Evolutionary conservation across 2,888 invertebrate species (phyloP).

Genomic region (Macroteleia sp.): DNA sequence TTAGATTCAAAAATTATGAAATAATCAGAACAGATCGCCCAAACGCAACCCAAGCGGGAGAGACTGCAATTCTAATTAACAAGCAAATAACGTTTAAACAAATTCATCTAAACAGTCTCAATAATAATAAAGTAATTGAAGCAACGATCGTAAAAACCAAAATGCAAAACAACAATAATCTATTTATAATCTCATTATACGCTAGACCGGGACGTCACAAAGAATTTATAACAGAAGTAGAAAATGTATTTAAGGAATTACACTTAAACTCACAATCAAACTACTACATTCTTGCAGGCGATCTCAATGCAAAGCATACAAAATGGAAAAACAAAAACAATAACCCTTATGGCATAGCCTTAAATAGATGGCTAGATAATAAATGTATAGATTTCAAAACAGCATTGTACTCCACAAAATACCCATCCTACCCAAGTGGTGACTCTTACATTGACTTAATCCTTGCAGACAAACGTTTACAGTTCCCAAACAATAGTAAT

Average conservation of each 20-base stretch:
- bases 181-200: constrained; percentile 52
- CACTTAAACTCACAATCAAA: constrained; percentile 18
- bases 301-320: constrained; percentile 58
- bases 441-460: constrained; percentile 47
- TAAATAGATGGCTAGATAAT: constrained; percentile 19
- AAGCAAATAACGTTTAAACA: constrained; percentile 34
- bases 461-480: constrained; percentile 29
- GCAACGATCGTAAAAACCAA: constrained; percentile 42
- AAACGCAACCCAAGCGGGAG: constrained; percentile 40
- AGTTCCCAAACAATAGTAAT: neutral
- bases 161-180: constrained; percentile 16
- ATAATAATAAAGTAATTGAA: constrained; percentile 38
- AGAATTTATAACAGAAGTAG: constrained; percentile 36
- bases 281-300: constrained; percentile 55
- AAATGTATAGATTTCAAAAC: constrained; percentile 19
- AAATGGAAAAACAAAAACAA: constrained; percentile 34
- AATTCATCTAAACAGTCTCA: neutral
- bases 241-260: constrained; percentile 16
- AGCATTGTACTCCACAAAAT: constrained; percentile 13
- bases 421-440: constrained; percentile 28
- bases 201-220: constrained; percentile 27
- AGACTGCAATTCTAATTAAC: constrained; percentile 61
- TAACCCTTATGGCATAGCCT: constrained; percentile 14
- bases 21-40: constrained; percentile 48
- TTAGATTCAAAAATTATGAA: constrained; percentile 42